phyloP scores from a whole-genome alignment of 2,888 invertebrate genomes.

The Leptothorax acervorum region DNA sequence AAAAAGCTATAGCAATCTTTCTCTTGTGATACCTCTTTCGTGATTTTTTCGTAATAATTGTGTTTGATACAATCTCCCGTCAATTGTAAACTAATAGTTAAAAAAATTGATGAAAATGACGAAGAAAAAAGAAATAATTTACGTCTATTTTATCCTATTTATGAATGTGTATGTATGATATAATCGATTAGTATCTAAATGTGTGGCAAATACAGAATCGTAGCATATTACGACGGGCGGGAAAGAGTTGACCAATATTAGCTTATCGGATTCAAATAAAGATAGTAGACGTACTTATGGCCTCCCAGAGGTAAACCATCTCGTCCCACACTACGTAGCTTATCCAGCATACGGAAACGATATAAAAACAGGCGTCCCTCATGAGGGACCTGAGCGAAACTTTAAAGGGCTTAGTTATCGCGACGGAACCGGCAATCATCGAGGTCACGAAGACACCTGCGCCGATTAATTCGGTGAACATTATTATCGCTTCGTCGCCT shows the following conservation, averaged over 20 bases:
- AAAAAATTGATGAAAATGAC: not conserved
- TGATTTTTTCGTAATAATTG: not conserved
- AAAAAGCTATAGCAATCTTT: not conserved
- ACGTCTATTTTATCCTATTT: not conserved
- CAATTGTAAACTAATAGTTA: not conserved
- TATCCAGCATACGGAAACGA: slow-evolving; percentile 86
- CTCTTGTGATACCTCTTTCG: not conserved
- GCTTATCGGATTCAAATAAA: slow-evolving; percentile 16
- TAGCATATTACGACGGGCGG: not conserved
- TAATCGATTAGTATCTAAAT: slow-evolving; percentile 12
- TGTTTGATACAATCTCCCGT: not conserved
- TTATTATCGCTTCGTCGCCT: slow-evolving; percentile 83
- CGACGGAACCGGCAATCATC: slow-evolving; percentile 87
- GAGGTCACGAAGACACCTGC: slow-evolving; percentile 89
- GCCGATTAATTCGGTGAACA: slow-evolving; percentile 86
- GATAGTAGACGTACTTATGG: slow-evolving; percentile 82
- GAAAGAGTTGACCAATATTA: slow-evolving; percentile 28
- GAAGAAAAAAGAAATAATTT: not conserved
- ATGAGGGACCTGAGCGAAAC: slow-evolving; percentile 76
- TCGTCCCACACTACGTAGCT: slow-evolving; percentile 86
- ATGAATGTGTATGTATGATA: not conserved
- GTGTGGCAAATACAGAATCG: not conserved
- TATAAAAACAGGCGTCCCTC: slow-evolving; percentile 81
- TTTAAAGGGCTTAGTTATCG: slow-evolving; percentile 87
- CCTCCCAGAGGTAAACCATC: slow-evolving; percentile 85